Evolutionary conservation across 1,140 invertebrate species (phyloP).

Genomic region (Armadillidium nasatum): DNA sequence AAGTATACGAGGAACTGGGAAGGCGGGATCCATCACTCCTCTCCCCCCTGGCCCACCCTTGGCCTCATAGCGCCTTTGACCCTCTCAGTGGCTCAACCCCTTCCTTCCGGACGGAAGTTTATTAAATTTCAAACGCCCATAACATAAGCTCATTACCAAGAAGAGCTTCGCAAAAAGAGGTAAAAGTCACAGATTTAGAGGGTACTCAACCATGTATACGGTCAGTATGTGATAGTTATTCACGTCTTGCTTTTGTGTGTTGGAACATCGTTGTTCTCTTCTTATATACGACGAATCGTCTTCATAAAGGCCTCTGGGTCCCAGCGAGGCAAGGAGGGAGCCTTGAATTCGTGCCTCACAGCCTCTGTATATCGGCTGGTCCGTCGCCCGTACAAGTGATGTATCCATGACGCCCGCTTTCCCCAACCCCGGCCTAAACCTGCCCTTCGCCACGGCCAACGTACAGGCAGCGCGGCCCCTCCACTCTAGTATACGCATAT

Average conservation of each 20-base stretch:
- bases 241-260: slow-evolving; percentile 44
- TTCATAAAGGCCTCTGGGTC: slow-evolving; percentile 3
- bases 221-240: slow-evolving; percentile 45
- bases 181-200: not conserved
- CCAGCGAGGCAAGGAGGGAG: slow-evolving; percentile 9
- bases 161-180: not conserved
- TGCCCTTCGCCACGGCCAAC: slow-evolving; percentile 4
- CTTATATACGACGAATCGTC: slow-evolving; percentile 2
- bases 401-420: slow-evolving; percentile 6
- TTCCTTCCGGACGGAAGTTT: not conserved
- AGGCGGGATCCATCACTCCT: slow-evolving; percentile 18
- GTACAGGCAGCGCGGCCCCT: not conserved
- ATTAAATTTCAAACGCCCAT: not conserved
- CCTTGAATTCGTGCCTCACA: slow-evolving; percentile 8
- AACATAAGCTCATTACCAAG: not conserved
- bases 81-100: not conserved
- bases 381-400: slow-evolving; percentile 10
- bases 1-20: slow-evolving; percentile 10
- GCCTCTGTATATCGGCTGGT: slow-evolving; percentile 8
- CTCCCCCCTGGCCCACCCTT: slow-evolving; percentile 24
- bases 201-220: slow-evolving; percentile 44
- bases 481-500: slow-evolving; percentile 9
- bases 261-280: slow-evolving; percentile 24
- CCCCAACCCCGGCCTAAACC: slow-evolving; percentile 3
- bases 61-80: slow-evolving; percentile 7